phyloP scores from a whole-genome alignment of 2,888 invertebrate genomes.

The Leptura quadrifasciata region DNA sequence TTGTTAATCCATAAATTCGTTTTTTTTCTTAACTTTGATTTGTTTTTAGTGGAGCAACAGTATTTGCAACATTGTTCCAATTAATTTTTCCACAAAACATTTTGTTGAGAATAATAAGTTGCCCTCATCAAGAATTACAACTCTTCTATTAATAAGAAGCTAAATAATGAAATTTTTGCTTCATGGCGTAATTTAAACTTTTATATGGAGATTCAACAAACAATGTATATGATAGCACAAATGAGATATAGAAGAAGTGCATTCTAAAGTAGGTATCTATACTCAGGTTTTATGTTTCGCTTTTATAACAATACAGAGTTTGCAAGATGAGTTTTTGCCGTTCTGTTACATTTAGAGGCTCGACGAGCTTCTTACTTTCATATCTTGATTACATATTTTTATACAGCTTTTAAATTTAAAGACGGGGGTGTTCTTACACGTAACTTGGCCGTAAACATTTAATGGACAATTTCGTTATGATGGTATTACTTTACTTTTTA shows the following conservation, averaged over 20 bases:
- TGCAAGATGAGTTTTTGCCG: conserved; percentile 48
- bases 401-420: conserved; percentile 48
- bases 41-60: too few relatives aligned
- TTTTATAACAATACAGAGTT: conserved; percentile 46
- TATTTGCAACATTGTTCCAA: too few relatives aligned
- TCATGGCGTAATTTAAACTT: neutral
- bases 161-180: neutral
- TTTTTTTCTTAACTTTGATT: too few relatives aligned
- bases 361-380: conserved; percentile 46
- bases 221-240: conserved; percentile 17
- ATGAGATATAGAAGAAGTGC: conserved; percentile 37
- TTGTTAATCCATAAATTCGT: too few relatives aligned
- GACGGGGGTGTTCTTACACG: conserved; percentile 34
- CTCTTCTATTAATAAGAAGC: neutral
- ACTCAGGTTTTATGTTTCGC: neutral
- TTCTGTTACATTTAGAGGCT: conserved; percentile 44
- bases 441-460: conserved; percentile 44
- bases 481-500: conserved; percentile 38
- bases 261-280: conserved; percentile 10
- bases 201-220: conserved; percentile 4
- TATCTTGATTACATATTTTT: conserved; percentile 53
- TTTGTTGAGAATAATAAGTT: too few relatives aligned
- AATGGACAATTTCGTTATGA: conserved; percentile 38
- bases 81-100: too few relatives aligned
- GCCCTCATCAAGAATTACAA: neutral